Percentiles rank a stretch among this genome's conserved stretches.
phyloP scores from a whole-genome alignment of 2,888 invertebrate genomes.

The Balanococcus diminutus region DNA sequence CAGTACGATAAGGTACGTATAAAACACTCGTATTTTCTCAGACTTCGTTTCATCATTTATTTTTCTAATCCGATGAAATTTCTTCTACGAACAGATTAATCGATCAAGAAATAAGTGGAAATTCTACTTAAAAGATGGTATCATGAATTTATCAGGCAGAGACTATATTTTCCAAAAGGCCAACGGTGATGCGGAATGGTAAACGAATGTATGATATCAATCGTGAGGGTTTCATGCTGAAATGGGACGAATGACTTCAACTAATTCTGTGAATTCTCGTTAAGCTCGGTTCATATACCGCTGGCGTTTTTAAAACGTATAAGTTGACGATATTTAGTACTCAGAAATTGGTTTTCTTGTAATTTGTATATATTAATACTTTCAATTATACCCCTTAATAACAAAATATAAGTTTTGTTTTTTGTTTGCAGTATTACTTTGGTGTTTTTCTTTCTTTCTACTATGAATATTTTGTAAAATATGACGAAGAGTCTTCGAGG shows the following conservation, averaged over 20 bases:
- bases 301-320: neutral
- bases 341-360: conserved; percentile 26
- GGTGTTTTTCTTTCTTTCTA: neutral
- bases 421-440: conserved; percentile 12
- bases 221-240: neutral
- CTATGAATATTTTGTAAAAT: no score
- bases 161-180: conserved; percentile 99
- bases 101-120: conserved; percentile 99
- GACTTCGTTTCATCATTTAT: neutral
- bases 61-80: conserved; percentile 43
- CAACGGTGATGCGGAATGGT: conserved; percentile 99
- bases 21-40: no score
- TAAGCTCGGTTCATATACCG: neutral
- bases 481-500: neutral
- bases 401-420: conserved; percentile 34
- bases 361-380: conserved; percentile 33
- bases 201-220: conserved; percentile 56
- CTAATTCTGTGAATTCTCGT: neutral
- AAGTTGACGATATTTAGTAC: neutral
- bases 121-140: conserved; percentile 98
- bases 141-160: conserved; percentile 97
- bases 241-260: neutral
- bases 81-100: conserved; percentile 73
- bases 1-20: conserved; percentile 92
- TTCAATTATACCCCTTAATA: conserved; percentile 2